Base-by-base conservation (phyloP, 2,113 vertebrate genomes). In the Podilymbus podiceps region DNA sequence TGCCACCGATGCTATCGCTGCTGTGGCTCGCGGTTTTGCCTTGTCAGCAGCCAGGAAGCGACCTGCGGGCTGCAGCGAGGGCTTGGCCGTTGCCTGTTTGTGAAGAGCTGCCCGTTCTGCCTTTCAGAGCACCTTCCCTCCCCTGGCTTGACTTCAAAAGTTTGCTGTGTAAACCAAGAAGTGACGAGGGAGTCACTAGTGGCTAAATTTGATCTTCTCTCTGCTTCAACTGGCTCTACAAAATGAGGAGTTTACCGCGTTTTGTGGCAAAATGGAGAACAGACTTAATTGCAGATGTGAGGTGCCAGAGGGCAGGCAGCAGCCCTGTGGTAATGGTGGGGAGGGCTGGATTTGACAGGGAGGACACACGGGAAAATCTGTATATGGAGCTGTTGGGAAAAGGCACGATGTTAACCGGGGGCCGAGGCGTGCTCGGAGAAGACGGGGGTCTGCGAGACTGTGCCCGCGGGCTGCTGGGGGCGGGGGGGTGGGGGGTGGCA, bases 271-370 rank as follows among this genome's bases (percentile, higher is more conserved):
- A 79, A 59, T 1, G 8, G 33, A 58, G 28, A 52, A 28, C 0
- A 1, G 18, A 22, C n/a, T 59, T 22, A 17, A 25, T 4, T 4
- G 12, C 52, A 63, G 49, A 15, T 0, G 5, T 2, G 24, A 76
- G 56, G 44, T 15, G 33, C 15, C 33, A 35, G 42, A 44, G 56
- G 49, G 47, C 24, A 7, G 19, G 14, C 30, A 33, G 56, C 17
- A 20, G 49, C 15, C 8, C 50, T 2, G 9, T 6, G 0, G 4
- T 25, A 9, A 3, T 21, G 64, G 2, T 15, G 47, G 28, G 31
- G 47, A 28, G 40, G 33, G 47, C 3, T 38, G 74, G 53, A 28
- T 44, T 17, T 19, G 35, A 20, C 27, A 9, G 17, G 0, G 24
- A 42, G 30, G 46, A 30, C 75, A 22, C 9, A 22, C 9, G 53